phyloP scores from a whole-genome alignment of 2,113 vertebrate species.

The Spea multiplicata region DNA sequence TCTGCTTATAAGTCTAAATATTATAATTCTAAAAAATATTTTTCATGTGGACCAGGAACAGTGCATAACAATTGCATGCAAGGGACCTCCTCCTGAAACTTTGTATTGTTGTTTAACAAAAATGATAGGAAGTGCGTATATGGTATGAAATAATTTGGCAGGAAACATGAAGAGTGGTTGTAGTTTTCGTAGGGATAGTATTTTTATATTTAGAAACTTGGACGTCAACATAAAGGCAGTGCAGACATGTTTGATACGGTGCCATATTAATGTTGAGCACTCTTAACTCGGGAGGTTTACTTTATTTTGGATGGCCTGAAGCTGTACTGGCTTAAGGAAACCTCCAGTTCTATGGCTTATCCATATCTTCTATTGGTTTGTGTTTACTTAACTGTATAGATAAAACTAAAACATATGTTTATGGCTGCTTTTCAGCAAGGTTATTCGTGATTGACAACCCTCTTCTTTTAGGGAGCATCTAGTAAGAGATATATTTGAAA shows the following conservation, averaged over 20 bases:
- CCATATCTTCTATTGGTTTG: background rate
- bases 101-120: background rate
- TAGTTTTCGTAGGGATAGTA: constrained; percentile 22
- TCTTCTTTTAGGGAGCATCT: too few relatives aligned
- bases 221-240: constrained; percentile 21
- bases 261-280: constrained; percentile 16
- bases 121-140: background rate
- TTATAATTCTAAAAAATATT: too few relatives aligned
- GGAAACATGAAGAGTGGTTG: constrained; percentile 30
- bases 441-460: too few relatives aligned
- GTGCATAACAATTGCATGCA: too few relatives aligned
- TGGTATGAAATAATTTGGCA: background rate
- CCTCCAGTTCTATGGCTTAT: background rate
- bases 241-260: constrained; percentile 25
- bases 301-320: constrained; percentile 9
- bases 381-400: constrained; percentile 2
- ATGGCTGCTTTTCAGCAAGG: too few relatives aligned
- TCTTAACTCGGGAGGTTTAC: constrained; percentile 12
- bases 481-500: too few relatives aligned
- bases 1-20: too few relatives aligned
- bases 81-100: background rate
- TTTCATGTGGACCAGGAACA: too few relatives aligned
- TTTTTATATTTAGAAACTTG: constrained; percentile 45
- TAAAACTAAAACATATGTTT: too few relatives aligned
- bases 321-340: background rate